These are phyloP conservation scores for Forbesichthys papilliferus DNA, from an alignment of 2,113 vertebrate species.

Conservation along the genomic window DNA sequence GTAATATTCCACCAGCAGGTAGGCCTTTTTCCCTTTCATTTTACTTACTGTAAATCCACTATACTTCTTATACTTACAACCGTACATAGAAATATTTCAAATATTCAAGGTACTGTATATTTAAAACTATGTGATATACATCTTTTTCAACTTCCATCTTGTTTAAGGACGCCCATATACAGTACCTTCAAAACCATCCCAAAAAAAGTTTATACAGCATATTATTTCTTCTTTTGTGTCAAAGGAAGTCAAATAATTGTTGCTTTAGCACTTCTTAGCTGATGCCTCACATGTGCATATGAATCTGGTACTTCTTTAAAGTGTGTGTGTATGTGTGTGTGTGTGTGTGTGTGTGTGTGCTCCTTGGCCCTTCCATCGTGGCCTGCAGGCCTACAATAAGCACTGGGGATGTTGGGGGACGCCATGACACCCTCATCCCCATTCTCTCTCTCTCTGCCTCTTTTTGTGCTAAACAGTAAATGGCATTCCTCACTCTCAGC, in stretches of 20 bases:
- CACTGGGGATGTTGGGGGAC: slow-evolving; percentile 18
- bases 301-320: background rate
- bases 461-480: slow-evolving; percentile 62
- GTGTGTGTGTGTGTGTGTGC: slow-evolving; percentile 7
- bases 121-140: no score
- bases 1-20: no score
- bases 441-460: background rate
- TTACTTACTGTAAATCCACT: no score
- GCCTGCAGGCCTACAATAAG: slow-evolving; percentile 47
- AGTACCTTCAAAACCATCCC: background rate
- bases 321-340: slow-evolving; percentile 5
- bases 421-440: slow-evolving; percentile 44
- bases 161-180: no score
- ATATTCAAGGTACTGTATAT: no score
- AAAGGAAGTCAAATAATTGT: background rate
- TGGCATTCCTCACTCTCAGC: slow-evolving; percentile 70
- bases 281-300: background rate
- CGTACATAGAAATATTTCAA: no score
- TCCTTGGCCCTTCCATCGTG: slow-evolving; percentile 51
- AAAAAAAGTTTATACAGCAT: background rate
- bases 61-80: no score
- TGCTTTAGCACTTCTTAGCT: background rate
- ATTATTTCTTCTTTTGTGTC: background rate
- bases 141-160: no score
- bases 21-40: no score